Evolutionary conservation across 2,888 invertebrate species (phyloP), one percentile per base, ranked within the genome.

Genomic region (Heliconius hortense): DNA sequence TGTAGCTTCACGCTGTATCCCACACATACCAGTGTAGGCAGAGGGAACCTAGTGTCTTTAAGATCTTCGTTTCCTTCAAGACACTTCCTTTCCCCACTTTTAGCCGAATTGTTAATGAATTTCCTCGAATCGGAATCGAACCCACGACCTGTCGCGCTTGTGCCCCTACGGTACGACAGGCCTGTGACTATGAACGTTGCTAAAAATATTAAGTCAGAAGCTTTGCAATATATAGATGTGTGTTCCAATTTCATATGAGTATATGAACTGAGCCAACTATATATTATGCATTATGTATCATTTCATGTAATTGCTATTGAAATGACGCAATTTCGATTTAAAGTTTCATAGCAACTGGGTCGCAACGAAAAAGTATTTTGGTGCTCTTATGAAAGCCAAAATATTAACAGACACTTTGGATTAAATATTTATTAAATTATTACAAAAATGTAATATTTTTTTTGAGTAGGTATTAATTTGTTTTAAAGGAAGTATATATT

Each of bases 271-370:
- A 68, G 48, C 72, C 64, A 48, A 24, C 53, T 56, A 69, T 53
- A 43, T 74, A 35, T 35, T 35, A 79, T 76, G 73, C 74, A 77
- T 79, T 77, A 77, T 77, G 74, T 79, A 77, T 77, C 70, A 67
- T 53, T 63, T 69, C 69, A 73, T 77, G 63, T 74, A 77, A 79
- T 74, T 77, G 74, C 78, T 64, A 62, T 74, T 62, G 67, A 74
- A 76, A 74, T 79, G 78, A 75, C 72, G 79, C 75, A 78, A 79
- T 76, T 74, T 24, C 66, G 71, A 79, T 78, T 79, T 79, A 74
- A 78, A 75, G 66, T 78, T 76, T 76, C 70, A 70, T 78, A 73
- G 62, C 70, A 79, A 76, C 69, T 80, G 56, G 77, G 77, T 77
- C 74, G 76, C 73, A 68, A 68, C 70, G 74, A 60, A 77, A 63